phyloP scores from a whole-genome alignment of 1,140 invertebrate genomes.

The Nixonia krombeini region DNA sequence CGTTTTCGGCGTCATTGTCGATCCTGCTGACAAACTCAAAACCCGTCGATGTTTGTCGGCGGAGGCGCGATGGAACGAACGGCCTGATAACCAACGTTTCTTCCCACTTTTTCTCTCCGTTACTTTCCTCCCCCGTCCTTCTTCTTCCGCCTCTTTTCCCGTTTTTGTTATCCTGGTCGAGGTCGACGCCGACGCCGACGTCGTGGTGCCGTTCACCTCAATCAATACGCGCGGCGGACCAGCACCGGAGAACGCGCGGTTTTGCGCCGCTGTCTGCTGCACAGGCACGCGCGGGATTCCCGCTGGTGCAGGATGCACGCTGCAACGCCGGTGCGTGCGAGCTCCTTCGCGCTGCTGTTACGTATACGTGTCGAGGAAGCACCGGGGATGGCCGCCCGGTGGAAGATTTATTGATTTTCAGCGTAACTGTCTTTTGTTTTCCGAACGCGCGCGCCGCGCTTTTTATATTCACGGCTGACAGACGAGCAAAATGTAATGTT shows the following conservation, averaged over 20 bases:
- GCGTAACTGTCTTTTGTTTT: too few relatives aligned
- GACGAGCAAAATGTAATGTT: too few relatives aligned
- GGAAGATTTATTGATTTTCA: too few relatives aligned
- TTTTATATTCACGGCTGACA: too few relatives aligned
- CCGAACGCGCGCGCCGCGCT: too few relatives aligned
- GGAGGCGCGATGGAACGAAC: too few relatives aligned
- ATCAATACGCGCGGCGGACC: slow-evolving; percentile 60
- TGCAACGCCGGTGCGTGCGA: background rate
- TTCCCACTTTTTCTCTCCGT: slow-evolving; percentile 4
- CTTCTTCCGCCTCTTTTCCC: background rate
- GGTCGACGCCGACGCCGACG: slow-evolving; percentile 49
- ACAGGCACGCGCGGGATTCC: slow-evolving; percentile 20
- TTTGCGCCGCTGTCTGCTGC: slow-evolving; percentile 7
- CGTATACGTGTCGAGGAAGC: too few relatives aligned
- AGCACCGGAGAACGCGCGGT: slow-evolving; percentile 17
- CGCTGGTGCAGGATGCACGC: slow-evolving; percentile 17
- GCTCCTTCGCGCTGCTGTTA: background rate
- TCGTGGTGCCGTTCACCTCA: slow-evolving; percentile 68
- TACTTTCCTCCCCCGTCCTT: slow-evolving; percentile 2
- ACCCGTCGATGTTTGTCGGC: too few relatives aligned
- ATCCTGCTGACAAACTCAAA: too few relatives aligned
- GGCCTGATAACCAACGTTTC: slow-evolving; percentile 1
- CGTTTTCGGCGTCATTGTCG: too few relatives aligned
- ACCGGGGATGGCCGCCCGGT: too few relatives aligned
- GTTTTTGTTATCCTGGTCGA: slow-evolving; percentile 3